These are phyloP conservation scores for Pristionchus japonicus DNA, from an alignment of 2,888 invertebrate species.

Conservation along the genomic window DNA sequence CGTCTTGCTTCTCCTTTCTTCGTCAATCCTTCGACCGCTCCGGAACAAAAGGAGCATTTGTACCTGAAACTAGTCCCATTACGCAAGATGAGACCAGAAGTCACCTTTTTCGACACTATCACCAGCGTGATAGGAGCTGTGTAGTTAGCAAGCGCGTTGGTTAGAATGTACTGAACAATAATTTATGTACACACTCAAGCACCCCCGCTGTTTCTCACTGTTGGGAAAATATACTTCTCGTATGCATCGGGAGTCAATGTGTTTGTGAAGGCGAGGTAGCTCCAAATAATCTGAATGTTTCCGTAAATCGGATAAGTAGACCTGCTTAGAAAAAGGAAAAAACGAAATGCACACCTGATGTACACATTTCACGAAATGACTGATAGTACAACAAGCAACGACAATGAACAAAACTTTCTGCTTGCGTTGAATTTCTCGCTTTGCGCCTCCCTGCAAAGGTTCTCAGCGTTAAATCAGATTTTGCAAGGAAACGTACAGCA, in stretches of 20 bases:
- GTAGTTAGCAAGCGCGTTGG: neutral
- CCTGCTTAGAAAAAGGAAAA: neutral
- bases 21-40: neutral
- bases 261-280: neutral
- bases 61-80: neutral
- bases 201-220: neutral
- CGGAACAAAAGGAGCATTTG: neutral
- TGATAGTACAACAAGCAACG: neutral
- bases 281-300: neutral
- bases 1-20: neutral
- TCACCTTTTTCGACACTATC: neutral
- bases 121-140: neutral
- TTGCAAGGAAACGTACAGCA: neutral
- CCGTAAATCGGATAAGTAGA: no score
- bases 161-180: neutral
- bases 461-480: neutral
- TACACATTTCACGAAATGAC: neutral
- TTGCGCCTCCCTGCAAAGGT: neutral
- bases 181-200: neutral
- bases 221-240: neutral
- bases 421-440: neutral
- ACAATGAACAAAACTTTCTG: neutral
- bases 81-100: neutral
- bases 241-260: neutral
- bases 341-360: neutral